Conservation (phyloP, 2,797 vertebrate genomes). For the Philypnodon macrostomus region DNA sequence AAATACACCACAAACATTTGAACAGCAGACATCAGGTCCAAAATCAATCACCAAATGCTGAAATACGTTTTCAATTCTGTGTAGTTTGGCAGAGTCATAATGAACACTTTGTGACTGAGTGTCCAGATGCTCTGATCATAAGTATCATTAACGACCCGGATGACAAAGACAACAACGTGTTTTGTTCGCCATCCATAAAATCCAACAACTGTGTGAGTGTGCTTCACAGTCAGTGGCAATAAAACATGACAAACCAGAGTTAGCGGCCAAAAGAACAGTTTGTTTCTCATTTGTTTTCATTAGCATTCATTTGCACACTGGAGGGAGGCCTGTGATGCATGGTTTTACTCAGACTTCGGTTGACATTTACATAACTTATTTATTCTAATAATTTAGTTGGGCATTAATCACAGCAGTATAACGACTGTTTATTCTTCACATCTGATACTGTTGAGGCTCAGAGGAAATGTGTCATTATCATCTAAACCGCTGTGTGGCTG, state of each 20-base stretch:
- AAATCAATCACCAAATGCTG: no score
- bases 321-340: neutral
- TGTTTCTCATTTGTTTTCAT: slow-evolving; percentile 9
- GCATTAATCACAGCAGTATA: neutral
- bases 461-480: slow-evolving; percentile 14
- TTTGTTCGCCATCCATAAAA: neutral
- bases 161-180: neutral
- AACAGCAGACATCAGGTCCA: neutral
- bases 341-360: neutral
- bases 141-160: neutral
- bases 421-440: slow-evolving; percentile 5
- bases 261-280: slow-evolving; percentile 7
- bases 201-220: neutral
- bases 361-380: slow-evolving; percentile 7
- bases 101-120: neutral
- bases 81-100: neutral
- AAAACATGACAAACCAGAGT: slow-evolving; percentile 1
- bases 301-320: neutral
- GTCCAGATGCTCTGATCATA: neutral
- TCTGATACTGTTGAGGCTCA: neutral
- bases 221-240: neutral
- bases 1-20: neutral
- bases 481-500: neutral
- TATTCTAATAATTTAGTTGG: neutral
- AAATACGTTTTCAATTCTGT: neutral